Evolutionary conservation across 2,113 vertebrate genomes (phyloP), one percentile per base, ranked within the genome.

Genomic region (Seriola dumerili): DNA sequence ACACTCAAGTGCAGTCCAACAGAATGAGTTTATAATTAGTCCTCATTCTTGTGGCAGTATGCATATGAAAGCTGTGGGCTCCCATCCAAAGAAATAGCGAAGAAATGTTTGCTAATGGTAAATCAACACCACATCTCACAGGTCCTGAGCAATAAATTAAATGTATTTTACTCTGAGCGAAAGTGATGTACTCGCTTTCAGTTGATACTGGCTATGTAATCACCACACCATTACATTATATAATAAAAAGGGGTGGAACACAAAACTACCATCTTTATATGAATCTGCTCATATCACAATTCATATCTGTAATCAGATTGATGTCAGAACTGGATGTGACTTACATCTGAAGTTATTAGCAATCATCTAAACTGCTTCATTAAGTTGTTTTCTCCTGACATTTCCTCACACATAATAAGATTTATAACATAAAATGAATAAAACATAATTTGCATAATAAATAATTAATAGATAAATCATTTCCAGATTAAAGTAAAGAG

Each of bases 11-110:
- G 46, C 55, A 4, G 58, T 32, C 32, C 9, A 55, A 81, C 21
- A 17, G 25, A 75, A 85, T 21, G 25, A 40, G 38, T 50, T 68
- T 86, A 77, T 86, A 86, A 87, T 85, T 83, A 79, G 67, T 38
- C 46, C n/a, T 78, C 23, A 55, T 54, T 46, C 17, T 78, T n/a
- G 44, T 62, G 59, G 67, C 17, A 48, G 58, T 25, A 3, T n/a
- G 34, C 8, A 69, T 32, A 40, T 29, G 70, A 63, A 70, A 72
- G 40, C 63, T 58, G 57, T 58, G 52, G 54, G 76, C 66, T 44
- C 44, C 34, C 52, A 40, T 75, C 65, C 69, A 65, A 62, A 85
- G 81, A 66, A 70, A 58, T 38, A 52, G 59, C 32, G 61, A 54
- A 62, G 42, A 62, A 86, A 70, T 74, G 57, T 75, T 58, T 68